Evolutionary conservation across 2,888 invertebrate species (phyloP), one percentile per base, ranked within the genome.

Genomic region (Nomada lathburiana): DNA sequence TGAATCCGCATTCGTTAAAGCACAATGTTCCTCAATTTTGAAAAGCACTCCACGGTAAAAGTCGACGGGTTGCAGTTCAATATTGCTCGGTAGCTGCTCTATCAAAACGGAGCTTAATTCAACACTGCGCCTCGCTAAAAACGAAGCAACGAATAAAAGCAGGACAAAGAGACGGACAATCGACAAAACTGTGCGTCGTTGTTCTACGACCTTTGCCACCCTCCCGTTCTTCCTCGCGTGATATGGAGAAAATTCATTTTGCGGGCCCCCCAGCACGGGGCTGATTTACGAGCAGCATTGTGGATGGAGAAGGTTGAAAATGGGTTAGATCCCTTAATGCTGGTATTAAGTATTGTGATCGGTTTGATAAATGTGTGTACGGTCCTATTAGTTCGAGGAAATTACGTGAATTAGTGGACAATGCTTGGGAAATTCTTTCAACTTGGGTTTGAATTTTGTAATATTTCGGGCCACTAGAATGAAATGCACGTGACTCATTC

Each of bases 1-100:
- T 89, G 86, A 89, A 89, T 89, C 82, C 82, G 82, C 76, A 89
- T 89, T 89, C 87, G 83, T 89, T 88, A 89, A 78, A 79, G 81
- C 73, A 89, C 89, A 89, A 88, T 89, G 86, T 82, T 83, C 83
- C 86, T 83, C 85, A 87, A 89, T 89, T 89, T 85, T 79, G 83
- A 83, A 85, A 83, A 83, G 79, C 88, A 78, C 81, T 78, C 73
- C 67, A 73, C 82, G 80, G 82, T 83, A 76, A 87, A 85, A 86
- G 76, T 78, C 82, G 73, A 63, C 88, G 86, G 83, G 82, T 78
- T 86, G 88, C 89, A 87, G 87, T 89, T 89, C 81, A 89, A 88
- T 88, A 86, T 77, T 75, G 80, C 50, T 50, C 78, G 82, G 60
- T 75, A 85, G 20, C 67, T 69, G 80, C 60, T 76, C 84, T 79